Conservation (phyloP, 2,797 vertebrate genomes). For the Orestias chungarensis region DNA sequence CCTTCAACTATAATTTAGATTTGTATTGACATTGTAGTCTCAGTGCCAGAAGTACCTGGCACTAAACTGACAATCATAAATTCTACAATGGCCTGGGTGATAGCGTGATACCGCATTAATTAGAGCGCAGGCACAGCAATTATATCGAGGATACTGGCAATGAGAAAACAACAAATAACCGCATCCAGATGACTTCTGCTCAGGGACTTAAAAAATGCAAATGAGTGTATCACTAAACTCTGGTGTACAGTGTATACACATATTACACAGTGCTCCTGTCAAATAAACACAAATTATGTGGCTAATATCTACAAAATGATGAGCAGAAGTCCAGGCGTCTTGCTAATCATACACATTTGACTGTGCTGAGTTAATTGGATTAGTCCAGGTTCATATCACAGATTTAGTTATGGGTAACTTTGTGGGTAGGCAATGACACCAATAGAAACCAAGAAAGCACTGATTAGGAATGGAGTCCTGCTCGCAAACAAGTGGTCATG, state of each 20-base stretch:
- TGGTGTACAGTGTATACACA: slow-evolving; percentile 32
- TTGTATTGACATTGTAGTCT: slow-evolving; percentile 14
- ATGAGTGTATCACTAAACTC: slow-evolving; percentile 52
- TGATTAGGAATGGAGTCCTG: slow-evolving; percentile 50
- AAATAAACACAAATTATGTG: slow-evolving; percentile 62
- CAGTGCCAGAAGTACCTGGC: slow-evolving; percentile 9
- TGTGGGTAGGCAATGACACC: slow-evolving; percentile 39
- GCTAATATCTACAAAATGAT: slow-evolving; percentile 49
- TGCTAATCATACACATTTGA: slow-evolving; percentile 62
- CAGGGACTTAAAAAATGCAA: slow-evolving; percentile 44
- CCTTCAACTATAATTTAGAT: slow-evolving; percentile 14
- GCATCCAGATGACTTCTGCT: slow-evolving; percentile 65
- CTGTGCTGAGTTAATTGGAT: slow-evolving; percentile 51
- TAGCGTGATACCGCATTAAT: slow-evolving; percentile 57
- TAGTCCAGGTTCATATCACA: slow-evolving; percentile 43
- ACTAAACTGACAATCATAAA: slow-evolving; percentile 25
- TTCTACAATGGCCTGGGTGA: slow-evolving; percentile 29
- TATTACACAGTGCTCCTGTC: slow-evolving; percentile 45
- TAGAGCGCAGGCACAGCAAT: slow-evolving; percentile 30
- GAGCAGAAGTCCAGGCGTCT: slow-evolving; percentile 56
- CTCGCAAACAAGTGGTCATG: slow-evolving; percentile 18
- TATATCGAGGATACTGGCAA: slow-evolving; percentile 47
- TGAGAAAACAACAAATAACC: slow-evolving; percentile 46
- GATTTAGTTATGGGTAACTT: slow-evolving; percentile 52
- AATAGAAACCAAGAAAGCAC: slow-evolving; percentile 24